Evolutionary conservation across 2,888 invertebrate species (phyloP), one percentile per base, ranked within the genome.

Genomic region (Temnothorax unifasciatus): DNA sequence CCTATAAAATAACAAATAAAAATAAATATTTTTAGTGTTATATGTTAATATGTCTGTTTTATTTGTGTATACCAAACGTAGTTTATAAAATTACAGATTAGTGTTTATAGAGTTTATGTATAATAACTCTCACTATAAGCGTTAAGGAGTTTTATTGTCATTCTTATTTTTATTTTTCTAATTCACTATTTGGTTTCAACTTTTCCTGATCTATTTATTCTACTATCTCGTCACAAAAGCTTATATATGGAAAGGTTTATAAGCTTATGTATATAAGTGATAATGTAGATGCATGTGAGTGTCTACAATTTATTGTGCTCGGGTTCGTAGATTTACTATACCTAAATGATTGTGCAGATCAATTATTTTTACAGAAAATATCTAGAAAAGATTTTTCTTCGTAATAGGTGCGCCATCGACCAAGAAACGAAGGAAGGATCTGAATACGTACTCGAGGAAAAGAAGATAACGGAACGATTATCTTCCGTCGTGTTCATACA

Each of bases 401-500:
- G 9, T 52, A 76, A 59, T 25, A 38, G 38, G 52, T 1, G 64
- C 76, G 74, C 63, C 74, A 74, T 74, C 74, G 13, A 61, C 15
- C 66, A 18, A 15, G n/a, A 1, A 74, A 74, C 41, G 8, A 74
- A 47, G 13, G 38, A 59, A 79, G 50, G 71, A 47, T 69, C 9
- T 13, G 29, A 9, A 13, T 29, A 9, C 9, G 2, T 41, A 34
- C 25, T 41, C 50, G 1, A 13, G n/a, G 3, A 68, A 18, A 47
- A 59, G 69, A 38, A 79, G 44, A 34, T 69, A 79, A 47, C 18
- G 21, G 21, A 34, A 25, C 11, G 2, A 69, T 79, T 79, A 79
- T 59, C 79, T 34, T 57, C 79, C 2, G 79, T 57, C 57, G 79
- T 47, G 21, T 34, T 47, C 3, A 21, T 38, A 59, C 57, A 57